These are phyloP conservation scores for Oryzias melastigma DNA, from an alignment of 2,113 vertebrate species.

Conservation along the genomic window DNA sequence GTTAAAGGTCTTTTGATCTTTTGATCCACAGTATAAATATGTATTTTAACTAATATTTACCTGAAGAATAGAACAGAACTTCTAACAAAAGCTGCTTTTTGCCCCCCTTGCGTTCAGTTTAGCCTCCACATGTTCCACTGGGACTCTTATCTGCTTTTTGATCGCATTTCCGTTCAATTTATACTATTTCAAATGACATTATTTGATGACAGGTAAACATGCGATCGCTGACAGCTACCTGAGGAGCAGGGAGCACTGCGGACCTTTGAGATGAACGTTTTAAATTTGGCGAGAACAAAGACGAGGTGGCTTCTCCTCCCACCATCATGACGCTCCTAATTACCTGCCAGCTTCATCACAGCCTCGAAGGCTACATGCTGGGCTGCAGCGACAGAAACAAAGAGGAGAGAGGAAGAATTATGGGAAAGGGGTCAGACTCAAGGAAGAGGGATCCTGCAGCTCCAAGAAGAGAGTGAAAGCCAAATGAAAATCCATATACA, in stretches of 20 bases:
- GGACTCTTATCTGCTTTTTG: no score
- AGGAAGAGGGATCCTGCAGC: slow-evolving; percentile 49
- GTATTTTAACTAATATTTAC: no score
- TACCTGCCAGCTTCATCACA: slow-evolving; percentile 63
- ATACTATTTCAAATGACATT: slow-evolving; percentile 10
- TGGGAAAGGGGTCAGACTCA: slow-evolving; percentile 45
- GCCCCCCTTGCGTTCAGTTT: no score
- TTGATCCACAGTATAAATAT: no score
- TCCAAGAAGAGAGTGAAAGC: slow-evolving; percentile 71
- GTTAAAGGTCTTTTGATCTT: no score
- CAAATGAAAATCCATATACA: slow-evolving; percentile 81
- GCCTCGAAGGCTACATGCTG: slow-evolving; percentile 33
- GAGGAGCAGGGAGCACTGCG: slow-evolving; percentile 7
- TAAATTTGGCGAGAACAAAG: slow-evolving; percentile 39
- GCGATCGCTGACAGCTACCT: slow-evolving; percentile 5
- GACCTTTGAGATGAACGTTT: slow-evolving; percentile 11
- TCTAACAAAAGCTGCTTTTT: no score
- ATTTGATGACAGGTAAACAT: background rate
- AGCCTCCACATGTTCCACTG: no score
- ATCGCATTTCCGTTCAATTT: no score
- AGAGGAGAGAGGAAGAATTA: slow-evolving; percentile 38
- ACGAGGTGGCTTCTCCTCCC: slow-evolving; percentile 24
- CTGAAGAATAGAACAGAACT: no score
- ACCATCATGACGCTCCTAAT: slow-evolving; percentile 56
- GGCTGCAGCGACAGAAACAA: slow-evolving; percentile 21